Conservation (phyloP, 2,888 invertebrate species). For the Epistrophella euchroma region DNA sequence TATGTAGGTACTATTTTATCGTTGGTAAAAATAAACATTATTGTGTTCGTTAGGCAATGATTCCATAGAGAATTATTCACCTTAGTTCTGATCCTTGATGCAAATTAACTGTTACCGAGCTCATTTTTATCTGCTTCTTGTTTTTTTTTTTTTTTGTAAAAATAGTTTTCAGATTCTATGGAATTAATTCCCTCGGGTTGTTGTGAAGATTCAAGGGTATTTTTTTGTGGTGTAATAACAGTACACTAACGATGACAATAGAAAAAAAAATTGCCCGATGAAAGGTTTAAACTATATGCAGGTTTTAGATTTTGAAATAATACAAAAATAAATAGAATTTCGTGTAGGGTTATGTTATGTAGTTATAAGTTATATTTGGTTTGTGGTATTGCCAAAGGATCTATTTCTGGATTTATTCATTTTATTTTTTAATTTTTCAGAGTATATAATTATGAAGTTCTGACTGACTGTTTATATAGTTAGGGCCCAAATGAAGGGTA, state of each 20-base stretch:
- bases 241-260: background rate
- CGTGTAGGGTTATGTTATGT: too few species aligned
- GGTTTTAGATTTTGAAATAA: background rate
- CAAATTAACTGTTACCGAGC: slow-evolving; percentile 13
- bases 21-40: background rate
- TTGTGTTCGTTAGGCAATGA: background rate
- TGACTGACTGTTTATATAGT: too few species aligned
- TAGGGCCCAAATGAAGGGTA: too few species aligned
- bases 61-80: slow-evolving; percentile 5
- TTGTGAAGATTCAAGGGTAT: background rate
- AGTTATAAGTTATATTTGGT: too few species aligned
- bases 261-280: background rate
- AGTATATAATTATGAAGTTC: too few species aligned
- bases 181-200: slow-evolving; percentile 1
- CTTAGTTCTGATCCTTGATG: slow-evolving; percentile 2
- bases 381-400: too few species aligned
- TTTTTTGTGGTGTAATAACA: background rate
- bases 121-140: background rate
- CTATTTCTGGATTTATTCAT: too few species aligned
- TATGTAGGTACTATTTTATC: background rate
- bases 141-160: background rate
- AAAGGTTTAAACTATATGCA: background rate
- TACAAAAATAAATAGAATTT: background rate
- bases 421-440: too few species aligned
- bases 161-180: background rate